Conservation (phyloP, 2,888 invertebrate species). For the Petrolisthes manimaculis region DNA sequence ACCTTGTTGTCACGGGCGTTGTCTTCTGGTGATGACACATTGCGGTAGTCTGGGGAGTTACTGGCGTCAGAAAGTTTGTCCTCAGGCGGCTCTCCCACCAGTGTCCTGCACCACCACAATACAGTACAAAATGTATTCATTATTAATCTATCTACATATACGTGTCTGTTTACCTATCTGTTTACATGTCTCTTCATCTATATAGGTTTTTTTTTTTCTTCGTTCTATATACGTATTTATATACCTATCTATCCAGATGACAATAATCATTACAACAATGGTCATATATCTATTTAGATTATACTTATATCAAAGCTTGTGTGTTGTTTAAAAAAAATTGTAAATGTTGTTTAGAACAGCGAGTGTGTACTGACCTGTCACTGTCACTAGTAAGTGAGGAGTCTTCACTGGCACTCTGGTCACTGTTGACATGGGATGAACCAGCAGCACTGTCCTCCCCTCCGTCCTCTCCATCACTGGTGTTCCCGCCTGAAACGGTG, state of each 20-base stretch:
- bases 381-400: slow-evolving; percentile 81
- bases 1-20: slow-evolving; percentile 46
- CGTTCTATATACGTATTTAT: too few species aligned
- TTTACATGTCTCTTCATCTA: too few species aligned
- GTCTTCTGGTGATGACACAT: slow-evolving; percentile 68
- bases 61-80: slow-evolving; percentile 69
- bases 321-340: neutral
- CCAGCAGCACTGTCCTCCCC: slow-evolving; percentile 54
- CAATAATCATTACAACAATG: too few species aligned
- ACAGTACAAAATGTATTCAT: neutral
- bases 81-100: slow-evolving; percentile 76
- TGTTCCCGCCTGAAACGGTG: slow-evolving; percentile 39
- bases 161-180: too few species aligned
- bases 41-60: slow-evolving; percentile 68
- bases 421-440: slow-evolving; percentile 67
- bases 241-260: too few species aligned
- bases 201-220: too few species aligned
- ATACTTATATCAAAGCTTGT: neutral
- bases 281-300: neutral
- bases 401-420: slow-evolving; percentile 82
- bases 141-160: neutral
- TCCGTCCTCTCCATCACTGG: slow-evolving; percentile 64
- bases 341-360: too few species aligned
- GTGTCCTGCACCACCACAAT: slow-evolving; percentile 70
- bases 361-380: slow-evolving; percentile 70